Conservation (phyloP, 2,888 invertebrate species). For the Busseola fusca region DNA sequence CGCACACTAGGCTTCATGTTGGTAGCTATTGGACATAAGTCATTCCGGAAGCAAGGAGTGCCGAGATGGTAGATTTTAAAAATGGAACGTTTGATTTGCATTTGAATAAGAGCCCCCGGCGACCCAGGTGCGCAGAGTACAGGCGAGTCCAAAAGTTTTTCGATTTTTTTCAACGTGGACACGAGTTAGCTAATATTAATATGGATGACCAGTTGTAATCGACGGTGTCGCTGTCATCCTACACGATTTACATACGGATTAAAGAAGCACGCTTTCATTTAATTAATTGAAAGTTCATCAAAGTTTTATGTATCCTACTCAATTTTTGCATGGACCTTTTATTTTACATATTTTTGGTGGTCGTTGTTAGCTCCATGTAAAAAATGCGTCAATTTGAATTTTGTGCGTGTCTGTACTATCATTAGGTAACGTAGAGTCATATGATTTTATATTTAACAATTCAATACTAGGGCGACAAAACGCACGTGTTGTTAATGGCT, state of each 20-base stretch:
- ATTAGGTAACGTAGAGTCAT: constrained; percentile 73
- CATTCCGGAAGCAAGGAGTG: constrained; percentile 87
- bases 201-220: constrained; percentile 82
- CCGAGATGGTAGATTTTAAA: constrained; percentile 89
- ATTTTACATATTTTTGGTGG: constrained; percentile 1
- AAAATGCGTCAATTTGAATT: constrained; percentile 21
- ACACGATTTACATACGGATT: constrained; percentile 75
- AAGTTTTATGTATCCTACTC: constrained; percentile 15
- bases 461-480: constrained; percentile 70
- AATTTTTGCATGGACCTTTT: background rate
- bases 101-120: constrained; percentile 89
- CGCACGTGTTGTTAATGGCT: constrained; percentile 72
- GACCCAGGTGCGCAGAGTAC: constrained; percentile 88
- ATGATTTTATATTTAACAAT: constrained; percentile 78
- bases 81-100: constrained; percentile 90
- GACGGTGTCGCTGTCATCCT: constrained; percentile 69
- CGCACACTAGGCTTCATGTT: constrained; percentile 64
- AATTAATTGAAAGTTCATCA: constrained; percentile 54
- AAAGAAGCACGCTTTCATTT: constrained; percentile 56
- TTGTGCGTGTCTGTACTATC: constrained; percentile 73
- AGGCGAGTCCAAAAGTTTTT: constrained; percentile 80
- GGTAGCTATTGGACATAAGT: constrained; percentile 85
- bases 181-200: constrained; percentile 73
- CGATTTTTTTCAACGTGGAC: constrained; percentile 67
- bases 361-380: background rate